Evolutionary conservation across 2,797 vertebrate species (phyloP).

Genomic region (Crypturellus tataupa): DNA sequence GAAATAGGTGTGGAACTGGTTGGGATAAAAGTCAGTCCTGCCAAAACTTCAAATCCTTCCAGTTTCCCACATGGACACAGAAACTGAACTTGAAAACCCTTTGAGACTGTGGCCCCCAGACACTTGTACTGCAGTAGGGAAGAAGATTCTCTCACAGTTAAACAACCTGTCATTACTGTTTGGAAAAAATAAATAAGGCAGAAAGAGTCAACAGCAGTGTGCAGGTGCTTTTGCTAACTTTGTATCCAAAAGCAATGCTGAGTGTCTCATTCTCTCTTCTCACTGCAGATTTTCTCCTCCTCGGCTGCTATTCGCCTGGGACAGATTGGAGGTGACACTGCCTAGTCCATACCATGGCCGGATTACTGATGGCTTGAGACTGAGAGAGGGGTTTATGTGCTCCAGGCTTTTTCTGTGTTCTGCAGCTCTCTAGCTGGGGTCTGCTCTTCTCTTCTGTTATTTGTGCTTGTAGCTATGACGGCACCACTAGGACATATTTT

Average conservation of each 20-base stretch:
- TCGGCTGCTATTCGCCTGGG: background rate
- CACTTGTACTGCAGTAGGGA: background rate
- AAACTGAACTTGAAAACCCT: background rate
- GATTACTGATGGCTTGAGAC: background rate
- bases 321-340: background rate
- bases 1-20: background rate
- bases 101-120: fast-evolving
- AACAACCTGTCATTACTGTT: background rate
- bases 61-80: background rate
- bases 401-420: background rate
- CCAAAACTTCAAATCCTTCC: background rate
- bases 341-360: background rate
- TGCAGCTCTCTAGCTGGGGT: background rate
- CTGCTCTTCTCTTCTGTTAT: background rate
- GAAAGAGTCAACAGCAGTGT: background rate
- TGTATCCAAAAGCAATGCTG: background rate
- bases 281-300: background rate
- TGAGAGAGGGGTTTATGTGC: background rate
- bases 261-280: background rate
- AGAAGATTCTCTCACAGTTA: background rate
- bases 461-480: background rate
- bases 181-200: background rate
- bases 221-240: background rate
- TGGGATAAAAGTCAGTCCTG: background rate
- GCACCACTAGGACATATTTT: background rate